These are phyloP conservation scores for Pelobates cultripes DNA, from an alignment of 2,797 vertebrate species.

Conservation along the genomic window DNA sequence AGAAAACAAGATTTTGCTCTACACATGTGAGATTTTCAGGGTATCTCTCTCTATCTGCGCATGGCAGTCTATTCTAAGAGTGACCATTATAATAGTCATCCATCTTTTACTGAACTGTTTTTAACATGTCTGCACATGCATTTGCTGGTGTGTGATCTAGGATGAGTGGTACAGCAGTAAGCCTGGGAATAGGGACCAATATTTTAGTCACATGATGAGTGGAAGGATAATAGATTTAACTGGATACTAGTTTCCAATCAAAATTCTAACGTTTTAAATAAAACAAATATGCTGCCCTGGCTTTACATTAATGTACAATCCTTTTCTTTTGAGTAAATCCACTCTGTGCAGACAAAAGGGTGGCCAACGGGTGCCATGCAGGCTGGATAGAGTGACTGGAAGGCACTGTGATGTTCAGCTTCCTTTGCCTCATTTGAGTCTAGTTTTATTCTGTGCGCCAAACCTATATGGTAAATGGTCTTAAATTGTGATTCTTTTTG, in stretches of 20 bases:
- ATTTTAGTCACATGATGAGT: background rate
- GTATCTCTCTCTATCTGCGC: too few relatives aligned
- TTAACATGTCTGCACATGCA: too few relatives aligned
- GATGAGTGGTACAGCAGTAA: background rate
- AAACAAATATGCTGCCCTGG: too few relatives aligned
- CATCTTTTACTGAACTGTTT: too few relatives aligned
- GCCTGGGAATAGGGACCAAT: background rate
- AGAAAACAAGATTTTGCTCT: too few relatives aligned
- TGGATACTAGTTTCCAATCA: background rate
- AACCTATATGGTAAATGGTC: constrained; percentile 59
- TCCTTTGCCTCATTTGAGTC: background rate
- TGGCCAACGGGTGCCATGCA: too few relatives aligned
- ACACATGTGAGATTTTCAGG: too few relatives aligned
- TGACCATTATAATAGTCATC: too few relatives aligned
- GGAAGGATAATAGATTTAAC: background rate
- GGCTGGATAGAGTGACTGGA: too few relatives aligned
- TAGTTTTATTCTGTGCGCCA: background rate
- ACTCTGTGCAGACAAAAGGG: background rate
- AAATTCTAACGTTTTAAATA: too few relatives aligned
- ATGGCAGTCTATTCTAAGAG: too few relatives aligned
- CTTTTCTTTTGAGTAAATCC: background rate
- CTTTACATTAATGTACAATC: background rate
- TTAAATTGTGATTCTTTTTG: constrained; percentile 65
- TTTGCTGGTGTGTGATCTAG: background rate
- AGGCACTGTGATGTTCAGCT: background rate